A percentile compares a stretch with the other conserved stretches of the same genome.
These are phyloP conservation scores for Eulithis testata DNA, from an alignment of 2,888 invertebrate genomes.

Conservation along the genomic window DNA sequence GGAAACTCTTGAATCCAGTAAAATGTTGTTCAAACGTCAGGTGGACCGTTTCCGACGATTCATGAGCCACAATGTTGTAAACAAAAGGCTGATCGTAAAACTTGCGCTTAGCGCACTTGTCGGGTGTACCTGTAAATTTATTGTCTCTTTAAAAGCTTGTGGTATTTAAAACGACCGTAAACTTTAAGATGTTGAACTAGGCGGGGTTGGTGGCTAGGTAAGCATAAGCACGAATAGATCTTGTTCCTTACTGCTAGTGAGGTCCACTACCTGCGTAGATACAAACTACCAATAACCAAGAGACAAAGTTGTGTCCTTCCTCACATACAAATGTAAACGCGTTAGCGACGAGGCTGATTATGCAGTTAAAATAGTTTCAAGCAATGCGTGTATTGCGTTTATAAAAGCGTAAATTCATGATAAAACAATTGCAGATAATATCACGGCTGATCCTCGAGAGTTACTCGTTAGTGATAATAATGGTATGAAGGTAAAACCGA, in stretches of 20 bases:
- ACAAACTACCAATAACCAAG: background rate
- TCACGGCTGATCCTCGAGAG: constrained; percentile 59
- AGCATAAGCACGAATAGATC: constrained; percentile 8
- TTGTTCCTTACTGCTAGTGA: constrained; percentile 30
- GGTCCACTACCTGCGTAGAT: background rate
- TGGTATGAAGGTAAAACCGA: constrained; percentile 55
- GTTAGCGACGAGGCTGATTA: background rate
- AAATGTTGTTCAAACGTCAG: constrained; percentile 52
- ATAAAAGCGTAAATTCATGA: background rate
- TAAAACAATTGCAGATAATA: constrained; percentile 49
- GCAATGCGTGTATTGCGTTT: background rate
- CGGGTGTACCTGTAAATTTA: constrained; percentile 46
- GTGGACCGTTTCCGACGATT: constrained; percentile 56
- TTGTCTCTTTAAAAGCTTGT: constrained; percentile 41
- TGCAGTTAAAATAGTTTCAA: background rate
- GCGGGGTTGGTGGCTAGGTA: constrained; percentile 42
- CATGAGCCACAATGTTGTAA: constrained; percentile 51
- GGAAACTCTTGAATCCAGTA: constrained; percentile 42
- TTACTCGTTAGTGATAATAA: constrained; percentile 54
- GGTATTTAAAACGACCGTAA: constrained; percentile 36
- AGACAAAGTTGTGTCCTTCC: no score
- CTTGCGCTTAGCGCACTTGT: constrained; percentile 51
- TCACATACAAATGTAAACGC: no score
- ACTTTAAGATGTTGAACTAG: constrained; percentile 29
- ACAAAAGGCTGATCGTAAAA: constrained; percentile 58